A percentile compares a stretch with the other conserved stretches of the same genome.
These are phyloP conservation scores for Neogale vison DNA, from an alignment of 2,113 vertebrate species.

Conservation along the genomic window DNA sequence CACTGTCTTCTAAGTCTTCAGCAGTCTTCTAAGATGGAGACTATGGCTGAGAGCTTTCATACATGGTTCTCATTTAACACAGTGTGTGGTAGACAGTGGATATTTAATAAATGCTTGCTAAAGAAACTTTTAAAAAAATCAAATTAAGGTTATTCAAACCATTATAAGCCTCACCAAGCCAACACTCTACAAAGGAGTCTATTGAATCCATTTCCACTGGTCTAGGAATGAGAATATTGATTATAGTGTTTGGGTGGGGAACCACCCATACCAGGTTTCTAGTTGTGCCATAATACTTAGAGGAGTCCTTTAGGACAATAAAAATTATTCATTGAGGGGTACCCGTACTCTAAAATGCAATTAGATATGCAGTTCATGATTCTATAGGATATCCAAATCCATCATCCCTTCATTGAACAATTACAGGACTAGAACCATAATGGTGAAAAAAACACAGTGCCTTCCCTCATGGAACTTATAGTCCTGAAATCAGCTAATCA, in stretches of 20 bases:
- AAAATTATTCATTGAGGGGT: neutral
- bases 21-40: neutral
- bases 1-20: too few species aligned
- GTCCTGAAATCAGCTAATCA: neutral
- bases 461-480: neutral
- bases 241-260: neutral
- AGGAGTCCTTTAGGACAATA: neutral
- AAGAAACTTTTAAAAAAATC: neutral
- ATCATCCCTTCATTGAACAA: neutral
- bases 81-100: neutral
- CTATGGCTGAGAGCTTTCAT: neutral
- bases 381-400: neutral
- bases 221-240: neutral
- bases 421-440: neutral
- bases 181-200: neutral
- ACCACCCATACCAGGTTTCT: neutral
- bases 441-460: neutral
- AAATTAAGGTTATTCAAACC: neutral
- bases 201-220: neutral
- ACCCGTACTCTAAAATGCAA: neutral
- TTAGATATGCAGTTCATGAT: neutral
- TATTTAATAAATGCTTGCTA: neutral
- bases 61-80: neutral
- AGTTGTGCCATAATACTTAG: neutral
- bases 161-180: neutral